phyloP scores from a whole-genome alignment of 2,113 vertebrate genomes.

The Aspidoscelis tigris region DNA sequence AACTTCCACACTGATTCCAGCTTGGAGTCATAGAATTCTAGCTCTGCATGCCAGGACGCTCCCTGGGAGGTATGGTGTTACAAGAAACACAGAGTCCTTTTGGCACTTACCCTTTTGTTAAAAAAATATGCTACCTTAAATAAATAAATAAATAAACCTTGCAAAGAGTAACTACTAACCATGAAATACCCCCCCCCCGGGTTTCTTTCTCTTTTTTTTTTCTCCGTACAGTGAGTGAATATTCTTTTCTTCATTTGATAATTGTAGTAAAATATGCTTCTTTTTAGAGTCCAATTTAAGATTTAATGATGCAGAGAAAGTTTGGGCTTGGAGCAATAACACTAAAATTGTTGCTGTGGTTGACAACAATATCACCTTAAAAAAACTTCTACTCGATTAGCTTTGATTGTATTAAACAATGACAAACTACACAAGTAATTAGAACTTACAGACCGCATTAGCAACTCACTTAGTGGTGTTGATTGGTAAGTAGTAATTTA shows the following conservation, averaged over 20 bases:
- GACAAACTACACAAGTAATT: constrained; percentile 74
- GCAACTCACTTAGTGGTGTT: constrained; percentile 50
- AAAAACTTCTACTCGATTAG: constrained; percentile 78
- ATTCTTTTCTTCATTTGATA: constrained; percentile 58
- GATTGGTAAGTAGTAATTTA: constrained; percentile 56
- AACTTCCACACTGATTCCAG: neutral
- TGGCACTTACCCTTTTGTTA: constrained; percentile 62
- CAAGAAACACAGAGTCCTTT: no score
- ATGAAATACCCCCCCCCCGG: constrained; percentile 52
- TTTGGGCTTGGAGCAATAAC: constrained; percentile 73
- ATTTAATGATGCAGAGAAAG: constrained; percentile 74
- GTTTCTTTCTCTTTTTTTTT: neutral
- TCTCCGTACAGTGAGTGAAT: neutral
- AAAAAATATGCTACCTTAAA: constrained; percentile 73
- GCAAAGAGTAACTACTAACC: constrained; percentile 57
- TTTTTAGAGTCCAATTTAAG: constrained; percentile 75
- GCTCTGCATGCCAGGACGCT: neutral
- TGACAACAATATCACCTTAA: constrained; percentile 65
- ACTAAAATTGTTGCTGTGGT: constrained; percentile 66
- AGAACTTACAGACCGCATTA: constrained; percentile 63
- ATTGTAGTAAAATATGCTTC: constrained; percentile 67
- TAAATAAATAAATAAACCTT: constrained; percentile 47
- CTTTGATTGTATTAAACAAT: constrained; percentile 75
- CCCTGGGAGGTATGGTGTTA: no score
- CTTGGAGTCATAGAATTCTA: neutral